These are phyloP conservation scores for Artibeus lituratus DNA, from an alignment of 2,797 vertebrate species.

Conservation along the genomic window DNA sequence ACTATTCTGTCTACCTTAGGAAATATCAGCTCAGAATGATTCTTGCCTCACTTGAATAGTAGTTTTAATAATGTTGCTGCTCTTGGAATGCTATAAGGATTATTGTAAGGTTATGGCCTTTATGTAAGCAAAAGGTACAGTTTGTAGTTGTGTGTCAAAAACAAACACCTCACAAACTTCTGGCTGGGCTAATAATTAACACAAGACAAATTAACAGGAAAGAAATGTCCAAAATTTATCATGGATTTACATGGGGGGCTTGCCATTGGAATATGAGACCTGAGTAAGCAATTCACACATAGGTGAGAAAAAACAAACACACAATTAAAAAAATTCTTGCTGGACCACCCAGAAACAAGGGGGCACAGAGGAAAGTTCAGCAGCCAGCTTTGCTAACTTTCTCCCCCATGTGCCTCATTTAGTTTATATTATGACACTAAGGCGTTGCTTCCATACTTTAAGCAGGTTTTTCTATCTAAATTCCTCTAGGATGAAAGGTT, in stretches of 20 bases:
- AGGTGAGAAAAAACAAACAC: neutral
- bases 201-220: neutral
- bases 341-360: neutral
- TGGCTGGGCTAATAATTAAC: neutral
- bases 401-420: neutral
- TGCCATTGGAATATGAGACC: neutral
- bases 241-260: neutral
- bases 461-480: neutral
- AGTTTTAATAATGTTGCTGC: neutral
- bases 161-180: neutral
- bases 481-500: neutral
- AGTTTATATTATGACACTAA: neutral
- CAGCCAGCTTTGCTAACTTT: neutral
- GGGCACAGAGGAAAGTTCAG: neutral
- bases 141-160: neutral
- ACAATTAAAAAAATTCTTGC: neutral
- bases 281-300: neutral
- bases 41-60: neutral
- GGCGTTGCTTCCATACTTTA: neutral
- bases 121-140: neutral
- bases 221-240: neutral
- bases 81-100: neutral
- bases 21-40: neutral
- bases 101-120: neutral
- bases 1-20: neutral